Base-by-base conservation (phyloP, 2,797 vertebrate species). In the Nannoperca obscura region DNA sequence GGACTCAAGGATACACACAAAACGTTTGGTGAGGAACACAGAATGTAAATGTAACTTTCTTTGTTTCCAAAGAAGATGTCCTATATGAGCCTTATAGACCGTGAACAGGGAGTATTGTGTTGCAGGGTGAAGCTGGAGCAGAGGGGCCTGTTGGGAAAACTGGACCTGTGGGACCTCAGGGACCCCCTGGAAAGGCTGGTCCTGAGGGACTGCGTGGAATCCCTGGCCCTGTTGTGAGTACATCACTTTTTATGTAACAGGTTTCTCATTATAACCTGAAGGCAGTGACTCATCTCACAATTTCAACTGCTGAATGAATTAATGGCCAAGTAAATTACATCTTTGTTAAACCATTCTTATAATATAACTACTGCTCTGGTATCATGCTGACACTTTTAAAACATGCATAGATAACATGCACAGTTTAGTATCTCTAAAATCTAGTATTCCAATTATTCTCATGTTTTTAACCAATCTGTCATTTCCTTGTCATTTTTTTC, bases 91-190 rank as follows among this genome's bases (percentile, higher is more conserved):
- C 20, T 0, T 27, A 0, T n/a, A 13, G 3, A 58, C 22, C 0
- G 1, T 34, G 46, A 30, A 64, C 36, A 36, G 27, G 3, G 1
- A 77, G 19, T 53, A 3, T 59, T 71, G 10, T 76, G 54, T 82
- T 36, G 64, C 83, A 99, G 98, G 98, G 98, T 88, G 98, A 99
- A 90, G 86, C 96, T 83, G 98, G 98, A 85, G 93, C 96, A 10
- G 97, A 99, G 90, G 98, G 98, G n/a, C 94, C 97, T 70, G 91
- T 95, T 59, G 98, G 98, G 7, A 99, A 99, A 94, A 98, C 98
- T 17, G 98, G 98, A 7, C 98, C 97, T 0, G 97, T 99, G 5
- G 98, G 98, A 83, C 95, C 97, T 12, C 97, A 99, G 72, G 98
- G 98, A 2, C 95, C 97, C 20, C 70, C 96, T 69, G 98, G 98